These are phyloP conservation scores for Elysia crispata DNA, from an alignment of 2,888 invertebrate species.

Conservation along the genomic window DNA sequence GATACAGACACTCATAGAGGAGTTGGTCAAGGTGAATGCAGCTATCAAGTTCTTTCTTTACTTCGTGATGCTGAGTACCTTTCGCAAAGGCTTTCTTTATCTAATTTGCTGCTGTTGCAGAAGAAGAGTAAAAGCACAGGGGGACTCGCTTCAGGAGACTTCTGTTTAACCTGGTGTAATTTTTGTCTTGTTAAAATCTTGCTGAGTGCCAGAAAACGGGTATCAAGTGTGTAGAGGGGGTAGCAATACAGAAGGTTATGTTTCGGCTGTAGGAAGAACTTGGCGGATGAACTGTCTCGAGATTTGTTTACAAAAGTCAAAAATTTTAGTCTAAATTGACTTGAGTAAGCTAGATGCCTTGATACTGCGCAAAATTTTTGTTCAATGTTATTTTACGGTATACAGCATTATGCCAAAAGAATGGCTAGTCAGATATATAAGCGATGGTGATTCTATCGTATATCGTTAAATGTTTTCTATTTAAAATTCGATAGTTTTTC, in stretches of 20 bases:
- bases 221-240: neutral
- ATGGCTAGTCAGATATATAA: too few species aligned
- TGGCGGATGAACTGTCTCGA: too few species aligned
- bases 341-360: too few species aligned
- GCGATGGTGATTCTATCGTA: too few species aligned
- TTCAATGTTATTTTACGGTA: too few species aligned
- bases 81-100: conserved; percentile 36
- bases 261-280: too few species aligned
- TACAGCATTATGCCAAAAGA: too few species aligned
- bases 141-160: neutral
- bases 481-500: too few species aligned
- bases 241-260: neutral
- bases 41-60: conserved; percentile 46
- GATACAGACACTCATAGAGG: conserved; percentile 47
- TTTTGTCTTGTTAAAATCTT: neutral
- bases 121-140: neutral
- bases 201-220: neutral
- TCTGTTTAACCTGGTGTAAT: conserved; percentile 9
- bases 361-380: too few species aligned
- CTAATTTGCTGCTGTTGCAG: neutral
- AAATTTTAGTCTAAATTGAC: too few species aligned
- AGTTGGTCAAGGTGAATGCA: conserved; percentile 49
- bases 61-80: conserved; percentile 25
- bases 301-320: too few species aligned
- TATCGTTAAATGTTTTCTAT: too few species aligned